Conservation (phyloP, 1,140 invertebrate genomes). For the Holcopasites calliopsidis region DNA sequence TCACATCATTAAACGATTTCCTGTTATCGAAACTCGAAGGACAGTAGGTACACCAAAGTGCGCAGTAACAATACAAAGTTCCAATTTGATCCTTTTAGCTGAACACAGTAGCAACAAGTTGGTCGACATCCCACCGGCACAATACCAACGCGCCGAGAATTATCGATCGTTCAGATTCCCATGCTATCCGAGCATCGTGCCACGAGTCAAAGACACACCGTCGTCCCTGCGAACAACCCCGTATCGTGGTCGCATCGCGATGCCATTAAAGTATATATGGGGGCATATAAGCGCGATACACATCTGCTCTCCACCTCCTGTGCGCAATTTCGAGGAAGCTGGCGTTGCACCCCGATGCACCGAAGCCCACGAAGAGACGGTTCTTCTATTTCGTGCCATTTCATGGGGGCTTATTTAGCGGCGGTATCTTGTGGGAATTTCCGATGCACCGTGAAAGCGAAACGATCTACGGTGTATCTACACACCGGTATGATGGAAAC, state of each 20-base stretch:
- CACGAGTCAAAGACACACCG: conserved; percentile 43
- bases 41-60: too few relatives aligned
- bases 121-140: conserved; percentile 4
- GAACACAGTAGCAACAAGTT: conserved; percentile 25
- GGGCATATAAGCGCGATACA: conserved; percentile 51
- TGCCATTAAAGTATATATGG: conserved; percentile 58
- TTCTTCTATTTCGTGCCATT: conserved; percentile 38
- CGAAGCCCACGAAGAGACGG: conserved; percentile 43
- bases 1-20: too few relatives aligned
- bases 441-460: conserved; percentile 13
- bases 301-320: conserved; percentile 54
- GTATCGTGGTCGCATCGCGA: conserved; percentile 22
- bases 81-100: too few relatives aligned
- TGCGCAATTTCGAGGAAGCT: conserved; percentile 53
- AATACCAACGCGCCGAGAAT: not conserved
- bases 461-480: not conserved
- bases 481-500: not conserved
- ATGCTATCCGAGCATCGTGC: conserved; percentile 47
- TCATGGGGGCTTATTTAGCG: conserved; percentile 55
- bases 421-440: conserved; percentile 52
- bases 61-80: too few relatives aligned
- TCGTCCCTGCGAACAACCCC: not conserved
- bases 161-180: conserved; percentile 56
- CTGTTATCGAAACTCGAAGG: not conserved
- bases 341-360: conserved; percentile 54